These are phyloP conservation scores for Sinonovacula constricta DNA, from an alignment of 1,140 invertebrate genomes.

Conservation along the genomic window DNA sequence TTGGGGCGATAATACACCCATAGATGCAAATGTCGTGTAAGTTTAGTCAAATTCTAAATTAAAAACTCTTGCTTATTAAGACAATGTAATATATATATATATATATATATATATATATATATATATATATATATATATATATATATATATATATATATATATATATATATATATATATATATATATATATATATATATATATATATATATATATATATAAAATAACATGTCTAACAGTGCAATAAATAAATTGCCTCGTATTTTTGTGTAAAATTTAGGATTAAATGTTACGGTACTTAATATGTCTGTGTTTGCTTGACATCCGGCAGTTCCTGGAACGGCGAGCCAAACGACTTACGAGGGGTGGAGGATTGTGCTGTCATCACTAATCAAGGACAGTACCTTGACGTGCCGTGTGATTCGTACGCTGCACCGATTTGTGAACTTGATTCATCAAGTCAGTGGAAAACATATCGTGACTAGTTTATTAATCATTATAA, in stretches of 20 bases:
- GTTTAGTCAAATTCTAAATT: background rate
- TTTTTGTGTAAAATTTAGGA: background rate
- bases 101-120: no score
- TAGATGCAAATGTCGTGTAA: slow-evolving; percentile 27
- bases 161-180: background rate
- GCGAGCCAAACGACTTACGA: slow-evolving; percentile 25
- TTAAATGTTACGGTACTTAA: background rate
- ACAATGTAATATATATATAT: no score
- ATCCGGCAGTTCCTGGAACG: slow-evolving; percentile 30
- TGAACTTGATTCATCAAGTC: slow-evolving; percentile 22
- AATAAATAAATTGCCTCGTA: background rate
- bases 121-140: background rate
- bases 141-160: background rate
- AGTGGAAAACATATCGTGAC: background rate
- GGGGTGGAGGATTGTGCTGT: slow-evolving; percentile 21
- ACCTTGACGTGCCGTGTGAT: background rate
- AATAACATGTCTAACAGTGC: background rate
- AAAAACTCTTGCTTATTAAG: background rate
- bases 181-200: background rate
- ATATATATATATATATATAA: background rate
- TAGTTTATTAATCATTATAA: background rate
- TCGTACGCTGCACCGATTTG: background rate
- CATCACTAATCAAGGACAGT: background rate
- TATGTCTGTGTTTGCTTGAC: no score
- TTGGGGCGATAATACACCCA: slow-evolving; percentile 11